A percentile compares a stretch with the other conserved stretches of the same genome.
Evolutionary conservation across 2,888 invertebrate genomes (phyloP).

Genomic region (Megamerina dolium): DNA sequence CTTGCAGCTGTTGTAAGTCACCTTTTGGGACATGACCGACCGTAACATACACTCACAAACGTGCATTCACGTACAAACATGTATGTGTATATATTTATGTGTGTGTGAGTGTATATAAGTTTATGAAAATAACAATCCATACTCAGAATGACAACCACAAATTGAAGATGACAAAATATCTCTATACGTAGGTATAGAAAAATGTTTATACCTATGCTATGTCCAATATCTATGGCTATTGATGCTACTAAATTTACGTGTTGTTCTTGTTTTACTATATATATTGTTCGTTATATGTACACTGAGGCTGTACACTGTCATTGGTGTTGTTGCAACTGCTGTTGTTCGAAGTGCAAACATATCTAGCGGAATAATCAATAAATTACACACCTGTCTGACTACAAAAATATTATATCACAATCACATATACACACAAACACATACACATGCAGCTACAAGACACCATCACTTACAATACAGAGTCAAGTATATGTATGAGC

Average conservation of each 20-base stretch:
- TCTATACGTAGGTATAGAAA: too few species aligned
- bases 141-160: conserved; percentile 11
- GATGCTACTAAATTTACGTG: too few species aligned
- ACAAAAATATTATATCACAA: conserved; percentile 19
- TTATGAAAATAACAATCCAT: background rate
- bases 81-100: too few species aligned
- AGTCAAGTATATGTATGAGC: too few species aligned
- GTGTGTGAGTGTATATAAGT: too few species aligned
- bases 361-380: conserved; percentile 44
- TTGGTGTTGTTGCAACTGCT: background rate
- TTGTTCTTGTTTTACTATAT: too few species aligned
- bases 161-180: conserved; percentile 13
- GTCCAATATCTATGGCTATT: too few species aligned
- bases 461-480: background rate
- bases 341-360: conserved; percentile 7
- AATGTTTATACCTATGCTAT: too few species aligned
- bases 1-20: conserved; percentile 40
- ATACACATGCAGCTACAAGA: background rate
- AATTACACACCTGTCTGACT: conserved; percentile 47
- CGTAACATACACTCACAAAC: too few species aligned
- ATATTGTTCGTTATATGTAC: too few species aligned
- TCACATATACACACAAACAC: conserved; percentile 2
- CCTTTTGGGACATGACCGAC: conserved; percentile 23
- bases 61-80: too few species aligned
- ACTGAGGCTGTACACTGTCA: too few species aligned